Evolutionary conservation across 2,888 invertebrate genomes (phyloP).

Genomic region (Microplitis deprimator): DNA sequence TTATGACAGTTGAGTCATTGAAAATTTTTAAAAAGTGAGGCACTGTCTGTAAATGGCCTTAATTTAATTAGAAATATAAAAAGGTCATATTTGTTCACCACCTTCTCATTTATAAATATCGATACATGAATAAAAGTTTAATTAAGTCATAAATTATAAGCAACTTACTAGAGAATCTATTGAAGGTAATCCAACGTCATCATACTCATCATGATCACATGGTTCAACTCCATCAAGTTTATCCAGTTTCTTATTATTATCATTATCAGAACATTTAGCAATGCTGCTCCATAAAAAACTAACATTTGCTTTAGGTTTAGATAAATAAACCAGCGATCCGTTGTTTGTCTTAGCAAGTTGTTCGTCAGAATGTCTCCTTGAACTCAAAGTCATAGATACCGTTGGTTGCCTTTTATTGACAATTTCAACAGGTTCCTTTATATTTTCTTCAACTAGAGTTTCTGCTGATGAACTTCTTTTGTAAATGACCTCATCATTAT

Average conservation of each 20-base stretch:
- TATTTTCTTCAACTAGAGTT: slow-evolving; percentile 14
- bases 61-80: slow-evolving; percentile 16
- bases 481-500: slow-evolving; percentile 9
- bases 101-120: background rate
- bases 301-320: slow-evolving; percentile 24
- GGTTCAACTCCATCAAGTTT: slow-evolving; percentile 25
- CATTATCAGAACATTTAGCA: slow-evolving; percentile 24
- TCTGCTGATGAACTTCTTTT: slow-evolving; percentile 26
- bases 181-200: slow-evolving; percentile 47
- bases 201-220: slow-evolving; percentile 44
- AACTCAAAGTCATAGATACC: slow-evolving; percentile 28
- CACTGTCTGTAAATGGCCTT: too few species aligned
- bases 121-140: background rate
- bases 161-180: slow-evolving; percentile 17
- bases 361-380: slow-evolving; percentile 14
- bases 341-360: background rate
- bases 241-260: slow-evolving; percentile 2
- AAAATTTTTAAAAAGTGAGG: too few species aligned
- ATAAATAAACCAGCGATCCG: background rate
- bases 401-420: slow-evolving; percentile 5
- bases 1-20: too few species aligned
- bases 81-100: slow-evolving; percentile 33
- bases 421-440: slow-evolving; percentile 28
- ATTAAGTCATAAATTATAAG: slow-evolving; percentile 13
- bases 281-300: slow-evolving; percentile 40